Conservation (phyloP, 2,113 vertebrate species). For the Rhinogobius similis region DNA sequence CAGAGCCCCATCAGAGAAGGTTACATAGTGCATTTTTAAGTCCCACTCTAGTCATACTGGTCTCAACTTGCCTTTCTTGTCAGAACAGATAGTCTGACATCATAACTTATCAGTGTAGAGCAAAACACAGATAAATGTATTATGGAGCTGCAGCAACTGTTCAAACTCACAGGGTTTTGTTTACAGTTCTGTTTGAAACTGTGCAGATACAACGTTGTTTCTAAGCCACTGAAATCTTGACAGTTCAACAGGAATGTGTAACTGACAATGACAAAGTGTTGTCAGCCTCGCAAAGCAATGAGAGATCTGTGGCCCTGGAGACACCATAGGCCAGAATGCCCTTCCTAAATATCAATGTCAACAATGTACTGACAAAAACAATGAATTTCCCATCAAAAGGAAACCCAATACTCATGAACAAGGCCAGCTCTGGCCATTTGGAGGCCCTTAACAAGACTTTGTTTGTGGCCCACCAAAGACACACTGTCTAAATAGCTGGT, state of each 20-base stretch:
- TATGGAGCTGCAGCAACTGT: not conserved
- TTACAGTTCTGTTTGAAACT: not conserved
- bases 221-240: not conserved
- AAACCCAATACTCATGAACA: too few relatives aligned
- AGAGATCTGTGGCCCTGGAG: not conserved
- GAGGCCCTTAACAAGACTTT: too few relatives aligned
- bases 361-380: not conserved
- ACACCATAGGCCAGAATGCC: not conserved
- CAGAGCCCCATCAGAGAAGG: too few relatives aligned
- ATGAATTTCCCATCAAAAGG: too few relatives aligned
- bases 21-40: not conserved
- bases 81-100: too few relatives aligned
- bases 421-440: too few relatives aligned
- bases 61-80: not conserved
- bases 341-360: not conserved
- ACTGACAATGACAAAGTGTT: slow-evolving; percentile 5
- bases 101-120: not conserved
- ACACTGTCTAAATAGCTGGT: too few relatives aligned
- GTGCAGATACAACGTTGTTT: not conserved
- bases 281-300: not conserved
- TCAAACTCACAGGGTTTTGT: not conserved
- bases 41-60: not conserved
- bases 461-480: too few relatives aligned
- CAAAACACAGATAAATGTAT: not conserved
- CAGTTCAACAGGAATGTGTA: slow-evolving; percentile 1